phyloP scores from a whole-genome alignment of 1,140 invertebrate genomes.

The Amyelois transitella region DNA sequence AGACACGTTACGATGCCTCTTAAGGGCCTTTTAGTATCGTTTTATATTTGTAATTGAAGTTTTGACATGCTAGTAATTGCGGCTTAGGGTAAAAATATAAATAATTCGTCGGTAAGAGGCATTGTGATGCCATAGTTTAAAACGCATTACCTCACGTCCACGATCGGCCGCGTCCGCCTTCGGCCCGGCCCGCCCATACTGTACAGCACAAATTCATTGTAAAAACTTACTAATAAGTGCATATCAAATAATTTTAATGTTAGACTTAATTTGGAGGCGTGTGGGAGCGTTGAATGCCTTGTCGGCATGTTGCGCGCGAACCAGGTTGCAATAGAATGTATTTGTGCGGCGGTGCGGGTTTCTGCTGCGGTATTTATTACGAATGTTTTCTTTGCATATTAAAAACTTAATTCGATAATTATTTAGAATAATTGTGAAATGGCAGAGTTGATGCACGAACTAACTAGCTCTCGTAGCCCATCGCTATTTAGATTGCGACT shows the following conservation, averaged over 20 bases:
- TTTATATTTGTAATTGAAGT: neutral
- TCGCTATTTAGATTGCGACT: constrained; percentile 13
- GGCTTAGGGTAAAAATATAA: neutral
- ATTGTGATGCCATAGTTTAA: constrained; percentile 27
- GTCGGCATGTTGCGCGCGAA: constrained; percentile 14
- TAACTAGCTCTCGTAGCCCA: neutral
- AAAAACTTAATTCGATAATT: too few relatives aligned
- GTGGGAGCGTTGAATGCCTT: constrained; percentile 13
- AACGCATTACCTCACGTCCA: constrained; percentile 19
- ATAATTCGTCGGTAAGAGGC: constrained; percentile 9
- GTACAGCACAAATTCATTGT: constrained; percentile 72
- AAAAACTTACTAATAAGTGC: constrained; percentile 64
- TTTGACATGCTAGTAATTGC: neutral
- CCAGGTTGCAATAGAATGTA: constrained; percentile 16
- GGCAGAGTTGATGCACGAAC: neutral
- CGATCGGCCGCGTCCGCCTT: constrained; percentile 18
- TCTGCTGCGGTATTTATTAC: neutral
- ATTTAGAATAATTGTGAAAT: too few relatives aligned
- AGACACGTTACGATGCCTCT: constrained; percentile 4
- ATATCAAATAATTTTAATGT: constrained; percentile 69
- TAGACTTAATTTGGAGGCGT: constrained; percentile 48
- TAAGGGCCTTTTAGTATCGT: neutral
- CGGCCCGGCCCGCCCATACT: constrained; percentile 30
- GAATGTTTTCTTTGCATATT: neutral
- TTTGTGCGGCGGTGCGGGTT: neutral